Evolutionary conservation across 1,140 invertebrate species (phyloP).

Genomic region (Zaprionus lachaisei): DNA sequence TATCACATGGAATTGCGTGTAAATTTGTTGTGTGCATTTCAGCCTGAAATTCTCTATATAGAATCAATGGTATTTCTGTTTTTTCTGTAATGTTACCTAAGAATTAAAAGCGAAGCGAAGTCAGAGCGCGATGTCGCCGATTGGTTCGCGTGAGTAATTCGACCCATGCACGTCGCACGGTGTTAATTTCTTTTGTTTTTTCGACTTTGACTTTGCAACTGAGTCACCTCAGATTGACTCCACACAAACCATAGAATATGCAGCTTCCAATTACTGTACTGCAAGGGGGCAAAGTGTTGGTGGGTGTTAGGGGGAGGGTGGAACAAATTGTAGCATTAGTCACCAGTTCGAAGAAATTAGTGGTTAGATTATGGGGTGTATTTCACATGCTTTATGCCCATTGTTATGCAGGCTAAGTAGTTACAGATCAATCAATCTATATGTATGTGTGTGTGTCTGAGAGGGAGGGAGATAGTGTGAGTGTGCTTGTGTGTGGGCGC

Average conservation of each 20-base stretch:
- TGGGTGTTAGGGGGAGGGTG: background rate
- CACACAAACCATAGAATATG: conserved; percentile 56
- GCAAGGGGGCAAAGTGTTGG: background rate
- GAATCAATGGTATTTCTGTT: background rate
- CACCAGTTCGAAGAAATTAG: conserved; percentile 38
- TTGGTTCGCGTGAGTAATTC: conserved; percentile 75
- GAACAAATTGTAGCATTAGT: conserved; percentile 48
- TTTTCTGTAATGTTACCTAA: background rate
- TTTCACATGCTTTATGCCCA: conserved; percentile 36
- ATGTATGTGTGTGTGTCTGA: background rate
- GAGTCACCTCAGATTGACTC: conserved; percentile 42
- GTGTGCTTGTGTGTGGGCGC: conserved; percentile 37
- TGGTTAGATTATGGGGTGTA: conserved; percentile 28
- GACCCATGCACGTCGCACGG: conserved; percentile 31
- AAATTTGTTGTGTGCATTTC: conserved; percentile 3
- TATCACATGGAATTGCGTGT: conserved; percentile 3
- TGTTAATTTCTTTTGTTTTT: conserved; percentile 55
- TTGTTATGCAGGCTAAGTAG: conserved; percentile 14
- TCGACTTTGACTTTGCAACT: conserved; percentile 29
- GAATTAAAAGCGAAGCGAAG: conserved; percentile 29
- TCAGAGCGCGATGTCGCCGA: conserved; percentile 24
- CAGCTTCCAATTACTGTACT: conserved; percentile 73
- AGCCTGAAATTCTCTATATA: background rate
- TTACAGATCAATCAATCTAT: background rate
- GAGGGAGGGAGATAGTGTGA: background rate